A percentile compares a stretch with the other conserved stretches of the same genome.
These are phyloP conservation scores for Eumeta japonica DNA, from an alignment of 1,140 invertebrate species.

Conservation along the genomic window DNA sequence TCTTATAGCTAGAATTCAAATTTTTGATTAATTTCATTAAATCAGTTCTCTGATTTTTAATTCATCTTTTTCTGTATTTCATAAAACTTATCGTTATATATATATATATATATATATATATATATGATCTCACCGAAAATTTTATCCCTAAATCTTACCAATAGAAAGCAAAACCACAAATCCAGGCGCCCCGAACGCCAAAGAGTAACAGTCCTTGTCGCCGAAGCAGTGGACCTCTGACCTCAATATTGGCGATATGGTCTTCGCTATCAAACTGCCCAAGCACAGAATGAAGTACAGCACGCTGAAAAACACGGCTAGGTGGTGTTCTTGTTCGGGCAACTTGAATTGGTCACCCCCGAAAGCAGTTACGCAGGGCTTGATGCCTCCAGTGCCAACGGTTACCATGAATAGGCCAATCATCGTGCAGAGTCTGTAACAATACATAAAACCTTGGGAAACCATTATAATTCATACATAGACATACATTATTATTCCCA, in stretches of 20 bases:
- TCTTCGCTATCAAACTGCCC: constrained; percentile 66
- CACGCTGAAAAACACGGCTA: constrained; percentile 68
- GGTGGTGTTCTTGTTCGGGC: constrained; percentile 61
- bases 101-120: no score
- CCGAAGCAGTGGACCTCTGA: constrained; percentile 67
- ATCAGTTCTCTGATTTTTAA: no score
- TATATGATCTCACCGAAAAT: no score
- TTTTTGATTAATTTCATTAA: no score
- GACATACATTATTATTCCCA: background rate
- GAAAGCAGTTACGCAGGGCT: constrained; percentile 86
- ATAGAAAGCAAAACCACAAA: constrained; percentile 61
- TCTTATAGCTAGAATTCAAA: no score
- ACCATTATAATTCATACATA: constrained; percentile 19
- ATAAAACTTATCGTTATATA: no score
- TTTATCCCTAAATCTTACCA: constrained; percentile 51
- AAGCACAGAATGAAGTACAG: constrained; percentile 70
- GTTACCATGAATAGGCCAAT: constrained; percentile 68
- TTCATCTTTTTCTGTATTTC: no score
- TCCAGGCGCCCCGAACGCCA: constrained; percentile 72
- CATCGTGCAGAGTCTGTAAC: constrained; percentile 52
- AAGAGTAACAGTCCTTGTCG: constrained; percentile 66
- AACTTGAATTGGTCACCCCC: constrained; percentile 85
- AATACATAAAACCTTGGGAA: no score
- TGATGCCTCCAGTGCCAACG: constrained; percentile 83
- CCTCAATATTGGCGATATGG: constrained; percentile 66